These are phyloP conservation scores for Coregonus clupeaformis DNA, from an alignment of 2,113 vertebrate species.

Conservation along the genomic window DNA sequence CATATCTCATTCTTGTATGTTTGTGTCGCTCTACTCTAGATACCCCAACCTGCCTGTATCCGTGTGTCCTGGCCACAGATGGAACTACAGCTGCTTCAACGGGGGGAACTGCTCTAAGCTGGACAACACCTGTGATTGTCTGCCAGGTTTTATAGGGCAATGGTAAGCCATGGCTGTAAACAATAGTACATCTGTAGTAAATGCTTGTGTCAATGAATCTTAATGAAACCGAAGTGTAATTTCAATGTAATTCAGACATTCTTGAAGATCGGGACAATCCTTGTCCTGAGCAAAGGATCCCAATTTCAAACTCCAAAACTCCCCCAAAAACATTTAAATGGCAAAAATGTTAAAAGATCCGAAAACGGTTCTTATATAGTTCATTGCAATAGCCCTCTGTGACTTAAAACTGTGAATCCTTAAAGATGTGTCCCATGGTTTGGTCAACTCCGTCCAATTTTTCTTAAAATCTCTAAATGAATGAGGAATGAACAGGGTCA, in stretches of 20 bases:
- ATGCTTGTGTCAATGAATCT: background rate
- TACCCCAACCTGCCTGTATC: constrained; percentile 74
- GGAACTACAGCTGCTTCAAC: constrained; percentile 86
- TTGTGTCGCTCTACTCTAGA: constrained; percentile 54
- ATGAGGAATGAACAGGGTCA: too few species aligned
- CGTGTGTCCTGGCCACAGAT: constrained; percentile 74
- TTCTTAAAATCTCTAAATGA: too few species aligned
- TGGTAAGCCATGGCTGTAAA: constrained; percentile 65
- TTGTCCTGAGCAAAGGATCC: too few species aligned
- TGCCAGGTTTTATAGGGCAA: constrained; percentile 81
- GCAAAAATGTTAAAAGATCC: too few species aligned
- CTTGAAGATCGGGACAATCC: too few species aligned
- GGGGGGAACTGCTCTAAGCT: constrained; percentile 79
- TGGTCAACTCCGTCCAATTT: too few species aligned
- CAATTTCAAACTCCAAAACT: too few species aligned
- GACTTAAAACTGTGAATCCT: too few species aligned
- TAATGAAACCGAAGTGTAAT: background rate
- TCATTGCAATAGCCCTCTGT: too few species aligned
- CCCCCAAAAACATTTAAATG: too few species aligned
- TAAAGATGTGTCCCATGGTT: too few species aligned
- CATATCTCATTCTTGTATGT: background rate
- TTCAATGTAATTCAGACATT: background rate
- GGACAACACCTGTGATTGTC: constrained; percentile 69
- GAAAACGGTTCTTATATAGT: too few species aligned
- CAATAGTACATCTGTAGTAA: background rate